These are phyloP conservation scores for Manis pentadactyla DNA, from an alignment of 2,797 vertebrate species.

Conservation along the genomic window DNA sequence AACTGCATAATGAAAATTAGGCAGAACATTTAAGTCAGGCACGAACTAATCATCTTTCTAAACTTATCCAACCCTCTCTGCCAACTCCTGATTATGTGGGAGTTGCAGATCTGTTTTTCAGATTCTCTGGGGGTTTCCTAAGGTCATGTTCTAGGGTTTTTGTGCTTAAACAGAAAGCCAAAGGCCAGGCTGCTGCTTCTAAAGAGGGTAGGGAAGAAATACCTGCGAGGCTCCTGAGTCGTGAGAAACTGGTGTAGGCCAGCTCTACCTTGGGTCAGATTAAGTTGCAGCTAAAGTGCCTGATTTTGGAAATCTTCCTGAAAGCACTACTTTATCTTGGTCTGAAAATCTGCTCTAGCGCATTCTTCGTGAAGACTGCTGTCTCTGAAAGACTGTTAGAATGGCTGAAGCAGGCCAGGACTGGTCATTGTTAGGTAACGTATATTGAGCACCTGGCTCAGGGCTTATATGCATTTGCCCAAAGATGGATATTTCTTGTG, in stretches of 20 bases:
- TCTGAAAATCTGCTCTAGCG: not conserved
- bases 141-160: constrained; percentile 38
- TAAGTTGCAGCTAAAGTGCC: not conserved
- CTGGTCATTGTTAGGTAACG: not conserved
- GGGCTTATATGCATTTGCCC: not conserved
- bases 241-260: not conserved
- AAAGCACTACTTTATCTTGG: not conserved
- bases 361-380: not conserved
- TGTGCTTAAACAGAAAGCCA: not conserved
- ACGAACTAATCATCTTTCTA: constrained; percentile 55
- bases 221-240: accelerated
- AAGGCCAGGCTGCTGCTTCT: not conserved
- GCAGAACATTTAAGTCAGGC: constrained; percentile 62
- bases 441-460: not conserved
- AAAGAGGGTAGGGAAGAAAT: not conserved
- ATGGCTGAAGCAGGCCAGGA: not conserved
- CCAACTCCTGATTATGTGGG: constrained; percentile 54
- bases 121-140: constrained; percentile 8
- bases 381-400: not conserved
- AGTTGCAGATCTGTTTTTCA: constrained; percentile 51
- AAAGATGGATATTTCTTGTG: not conserved
- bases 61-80: not conserved
- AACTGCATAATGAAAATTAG: constrained; percentile 52
- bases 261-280: not conserved
- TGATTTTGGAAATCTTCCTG: not conserved